Percentiles rank a stretch among this genome's conserved stretches.
Conservation (phyloP, 2,797 vertebrate genomes). For the Molothrus ater region DNA sequence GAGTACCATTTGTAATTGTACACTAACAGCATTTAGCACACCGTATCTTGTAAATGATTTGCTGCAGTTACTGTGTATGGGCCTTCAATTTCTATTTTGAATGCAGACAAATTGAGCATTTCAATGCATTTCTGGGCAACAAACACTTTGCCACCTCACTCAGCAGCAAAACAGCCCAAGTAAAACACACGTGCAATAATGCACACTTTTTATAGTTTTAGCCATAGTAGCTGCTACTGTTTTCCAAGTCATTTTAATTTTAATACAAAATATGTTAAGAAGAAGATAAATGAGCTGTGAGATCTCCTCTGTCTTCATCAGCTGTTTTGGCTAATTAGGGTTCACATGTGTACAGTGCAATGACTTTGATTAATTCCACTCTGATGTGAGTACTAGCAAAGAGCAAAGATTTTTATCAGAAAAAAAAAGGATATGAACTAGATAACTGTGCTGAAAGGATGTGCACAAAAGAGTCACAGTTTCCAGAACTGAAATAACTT, state of each 20-base stretch:
- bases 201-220: not conserved
- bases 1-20: not conserved
- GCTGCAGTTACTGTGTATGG: not conserved
- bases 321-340: conserved; percentile 28
- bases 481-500: conserved; percentile 2
- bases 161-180: not conserved
- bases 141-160: not conserved
- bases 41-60: not conserved
- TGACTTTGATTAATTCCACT: conserved; percentile 31
- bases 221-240: not conserved
- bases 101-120: not conserved
- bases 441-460: not conserved
- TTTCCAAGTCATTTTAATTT: not conserved
- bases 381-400: not conserved
- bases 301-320: conserved; percentile 5
- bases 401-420: not conserved
- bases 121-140: not conserved
- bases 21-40: not conserved
- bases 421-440: not conserved
- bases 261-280: not conserved
- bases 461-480: not conserved
- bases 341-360: not conserved
- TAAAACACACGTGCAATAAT: not conserved
- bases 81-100: not conserved
- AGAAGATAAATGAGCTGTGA: conserved; percentile 21